Percentiles rank a stretch among this genome's conserved stretches.
Conservation (phyloP, 2,113 vertebrate genomes). For the Dicerorhinus sumatrensis region DNA sequence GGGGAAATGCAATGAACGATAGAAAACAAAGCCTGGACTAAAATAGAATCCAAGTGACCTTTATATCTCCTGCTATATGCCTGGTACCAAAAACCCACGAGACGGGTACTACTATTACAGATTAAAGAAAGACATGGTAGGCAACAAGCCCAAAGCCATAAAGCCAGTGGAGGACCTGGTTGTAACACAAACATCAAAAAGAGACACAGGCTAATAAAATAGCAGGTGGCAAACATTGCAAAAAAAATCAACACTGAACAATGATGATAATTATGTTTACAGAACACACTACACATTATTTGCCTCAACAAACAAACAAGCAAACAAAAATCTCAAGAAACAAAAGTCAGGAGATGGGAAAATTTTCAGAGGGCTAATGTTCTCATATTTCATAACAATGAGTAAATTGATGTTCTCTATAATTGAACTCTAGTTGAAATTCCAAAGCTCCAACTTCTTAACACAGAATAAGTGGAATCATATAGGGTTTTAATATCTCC, state of each 20-base stretch:
- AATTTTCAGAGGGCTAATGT: neutral
- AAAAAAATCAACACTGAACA: neutral
- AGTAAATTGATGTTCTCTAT: neutral
- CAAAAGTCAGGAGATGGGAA: neutral
- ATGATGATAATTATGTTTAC: neutral
- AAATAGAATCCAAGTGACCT: neutral
- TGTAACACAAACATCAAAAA: neutral
- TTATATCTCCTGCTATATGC: neutral
- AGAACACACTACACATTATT: neutral
- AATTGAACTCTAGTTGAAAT: neutral
- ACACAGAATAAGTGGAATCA: neutral
- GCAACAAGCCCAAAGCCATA: neutral
- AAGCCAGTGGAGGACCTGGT: neutral
- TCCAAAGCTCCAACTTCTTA: neutral
- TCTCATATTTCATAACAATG: neutral
- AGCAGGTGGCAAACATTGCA: neutral
- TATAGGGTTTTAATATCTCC: neutral
- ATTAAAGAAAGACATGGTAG: neutral
- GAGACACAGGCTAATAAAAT: neutral
- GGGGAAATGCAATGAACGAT: neutral
- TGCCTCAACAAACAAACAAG: neutral
- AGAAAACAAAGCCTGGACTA: neutral
- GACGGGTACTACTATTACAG: neutral
- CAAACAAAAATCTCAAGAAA: neutral
- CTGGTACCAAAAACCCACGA: neutral